Conservation (phyloP, 1,140 invertebrate species). For the Procambarus virginalis region DNA sequence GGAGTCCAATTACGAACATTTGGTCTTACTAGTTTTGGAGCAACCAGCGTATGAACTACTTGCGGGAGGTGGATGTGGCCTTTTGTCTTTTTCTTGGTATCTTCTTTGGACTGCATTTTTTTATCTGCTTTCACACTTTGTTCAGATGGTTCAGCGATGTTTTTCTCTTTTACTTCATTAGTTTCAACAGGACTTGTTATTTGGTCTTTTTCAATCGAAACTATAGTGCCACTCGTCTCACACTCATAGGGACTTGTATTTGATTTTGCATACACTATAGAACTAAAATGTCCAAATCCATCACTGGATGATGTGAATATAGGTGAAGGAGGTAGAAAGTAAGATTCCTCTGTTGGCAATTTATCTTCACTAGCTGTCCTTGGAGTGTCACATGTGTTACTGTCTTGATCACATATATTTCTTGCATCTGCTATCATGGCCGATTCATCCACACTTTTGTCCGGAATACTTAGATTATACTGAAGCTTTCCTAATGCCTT, state of each 20-base stretch:
- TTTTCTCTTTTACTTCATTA: background rate
- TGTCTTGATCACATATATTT: constrained; percentile 34
- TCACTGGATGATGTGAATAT: constrained; percentile 63
- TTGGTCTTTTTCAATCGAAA: background rate
- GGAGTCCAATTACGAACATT: constrained; percentile 50
- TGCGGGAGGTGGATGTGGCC: constrained; percentile 51
- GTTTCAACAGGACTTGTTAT: background rate
- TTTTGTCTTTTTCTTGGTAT: constrained; percentile 36
- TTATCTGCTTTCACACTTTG: background rate
- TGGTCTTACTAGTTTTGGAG: constrained; percentile 44
- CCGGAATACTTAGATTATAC: constrained; percentile 39
- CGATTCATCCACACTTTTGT: constrained; percentile 35
- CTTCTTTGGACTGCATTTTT: constrained; percentile 4
- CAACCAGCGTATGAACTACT: constrained; percentile 46
- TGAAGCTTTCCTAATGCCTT: constrained; percentile 44
- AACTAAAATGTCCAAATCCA: constrained; percentile 36
- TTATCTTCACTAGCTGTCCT: constrained; percentile 68
- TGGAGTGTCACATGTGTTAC: constrained; percentile 57
- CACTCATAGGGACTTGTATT: constrained; percentile 32
- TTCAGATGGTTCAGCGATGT: background rate
- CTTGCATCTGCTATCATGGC: constrained; percentile 51
- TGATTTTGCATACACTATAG: constrained; percentile 19
- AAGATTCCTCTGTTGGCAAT: constrained; percentile 43
- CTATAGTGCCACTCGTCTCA: constrained; percentile 71
- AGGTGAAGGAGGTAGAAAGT: constrained; percentile 63